These are phyloP conservation scores for Harpagoxenus sublaevis DNA, from an alignment of 2,888 invertebrate species.

Conservation along the genomic window DNA sequence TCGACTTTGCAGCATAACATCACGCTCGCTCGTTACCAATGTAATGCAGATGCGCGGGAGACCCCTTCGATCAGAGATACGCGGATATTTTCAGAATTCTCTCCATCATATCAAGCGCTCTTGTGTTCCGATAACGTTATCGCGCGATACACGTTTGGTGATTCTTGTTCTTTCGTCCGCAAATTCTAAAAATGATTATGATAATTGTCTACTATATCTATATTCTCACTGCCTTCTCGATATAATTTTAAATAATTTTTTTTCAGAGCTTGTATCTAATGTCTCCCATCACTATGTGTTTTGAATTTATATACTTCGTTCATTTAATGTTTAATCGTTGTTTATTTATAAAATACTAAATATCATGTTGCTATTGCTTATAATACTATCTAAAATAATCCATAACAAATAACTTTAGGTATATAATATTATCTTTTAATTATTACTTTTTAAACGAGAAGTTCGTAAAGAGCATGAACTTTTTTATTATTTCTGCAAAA, in stretches of 20 bases:
- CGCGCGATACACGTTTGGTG: not conserved
- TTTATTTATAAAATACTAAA: not conserved
- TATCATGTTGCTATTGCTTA: not conserved
- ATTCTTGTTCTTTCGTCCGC: not conserved
- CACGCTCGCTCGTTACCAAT: slow-evolving; percentile 4
- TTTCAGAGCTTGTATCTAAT: not conserved
- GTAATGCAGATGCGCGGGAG: not conserved
- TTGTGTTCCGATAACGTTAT: not conserved
- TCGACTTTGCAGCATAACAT: slow-evolving; percentile 42
- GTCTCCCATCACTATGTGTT: not conserved
- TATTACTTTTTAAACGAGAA: not conserved
- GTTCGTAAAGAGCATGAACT: not conserved
- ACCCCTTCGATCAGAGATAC: not conserved
- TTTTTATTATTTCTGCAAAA: not conserved
- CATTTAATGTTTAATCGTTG: not conserved
- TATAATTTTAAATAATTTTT: not conserved
- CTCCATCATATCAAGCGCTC: not conserved
- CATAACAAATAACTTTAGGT: not conserved
- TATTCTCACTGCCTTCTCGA: not conserved
- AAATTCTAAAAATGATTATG: not conserved
- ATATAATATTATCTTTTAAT: not conserved
- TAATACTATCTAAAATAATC: not conserved
- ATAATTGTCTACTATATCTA: not conserved
- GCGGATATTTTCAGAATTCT: not conserved
- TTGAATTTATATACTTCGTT: not conserved